Evolutionary conservation across 2,797 vertebrate species (phyloP).

Genomic region (Sarcoramphus papa): DNA sequence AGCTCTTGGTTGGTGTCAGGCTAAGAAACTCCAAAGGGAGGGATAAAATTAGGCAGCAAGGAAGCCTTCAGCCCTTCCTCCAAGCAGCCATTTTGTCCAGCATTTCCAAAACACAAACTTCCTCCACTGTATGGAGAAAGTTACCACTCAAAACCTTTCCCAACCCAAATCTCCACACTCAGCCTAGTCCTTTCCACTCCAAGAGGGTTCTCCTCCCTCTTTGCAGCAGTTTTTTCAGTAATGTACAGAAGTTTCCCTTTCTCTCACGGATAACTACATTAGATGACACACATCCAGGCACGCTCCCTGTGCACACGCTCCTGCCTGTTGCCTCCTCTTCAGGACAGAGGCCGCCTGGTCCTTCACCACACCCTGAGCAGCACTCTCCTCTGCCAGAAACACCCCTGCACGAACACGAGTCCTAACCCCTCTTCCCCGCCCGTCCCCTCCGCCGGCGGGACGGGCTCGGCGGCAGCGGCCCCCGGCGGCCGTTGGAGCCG

Average conservation of each 20-base stretch:
- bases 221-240: fast-evolving
- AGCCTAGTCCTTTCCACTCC: fast-evolving
- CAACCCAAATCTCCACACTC: too few species aligned
- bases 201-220: neutral
- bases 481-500: neutral
- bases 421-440: too few species aligned
- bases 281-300: fast-evolving
- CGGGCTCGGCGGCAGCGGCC: neutral
- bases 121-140: fast-evolving
- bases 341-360: too few species aligned
- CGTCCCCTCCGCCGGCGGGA: neutral
- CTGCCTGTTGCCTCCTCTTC: neutral
- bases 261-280: fast-evolving
- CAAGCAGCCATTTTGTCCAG: neutral
- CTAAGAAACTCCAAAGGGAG: too few species aligned
- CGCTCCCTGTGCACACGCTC: fast-evolving
- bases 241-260: neutral
- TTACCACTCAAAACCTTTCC: neutral
- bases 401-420: fast-evolving
- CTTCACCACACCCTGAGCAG: fast-evolving
- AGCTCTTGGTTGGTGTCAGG: neutral
- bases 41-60: too few species aligned
- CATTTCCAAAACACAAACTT: neutral
- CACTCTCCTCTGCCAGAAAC: neutral
- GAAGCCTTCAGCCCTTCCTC: neutral